Conservation (phyloP, 2,113 vertebrate species). For the Chaetura pelagica region DNA sequence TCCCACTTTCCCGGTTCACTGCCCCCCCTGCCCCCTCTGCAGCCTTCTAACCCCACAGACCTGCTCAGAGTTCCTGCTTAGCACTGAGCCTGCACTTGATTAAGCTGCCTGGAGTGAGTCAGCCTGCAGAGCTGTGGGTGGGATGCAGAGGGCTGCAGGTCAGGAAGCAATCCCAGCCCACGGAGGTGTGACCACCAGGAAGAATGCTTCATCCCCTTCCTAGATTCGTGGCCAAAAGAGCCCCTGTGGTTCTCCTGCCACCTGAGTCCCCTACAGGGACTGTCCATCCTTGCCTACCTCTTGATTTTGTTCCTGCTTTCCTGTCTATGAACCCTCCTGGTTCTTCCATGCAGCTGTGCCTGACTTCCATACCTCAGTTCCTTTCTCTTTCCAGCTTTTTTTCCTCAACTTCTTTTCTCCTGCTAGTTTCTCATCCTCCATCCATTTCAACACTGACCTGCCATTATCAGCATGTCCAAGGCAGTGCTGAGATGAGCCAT, state of each 20-base stretch:
- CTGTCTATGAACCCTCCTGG: not conserved
- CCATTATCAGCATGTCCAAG: not conserved
- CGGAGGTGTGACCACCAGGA: not conserved
- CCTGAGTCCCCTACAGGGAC: not conserved
- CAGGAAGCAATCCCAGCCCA: not conserved
- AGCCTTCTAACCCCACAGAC: not conserved
- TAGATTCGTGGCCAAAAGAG: not conserved
- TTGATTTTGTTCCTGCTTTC: not conserved
- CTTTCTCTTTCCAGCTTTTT: not conserved
- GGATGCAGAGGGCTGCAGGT: not conserved
- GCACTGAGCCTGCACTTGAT: not conserved
- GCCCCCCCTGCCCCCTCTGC: accelerated
- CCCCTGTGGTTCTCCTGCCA: accelerated
- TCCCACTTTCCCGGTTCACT: not conserved
- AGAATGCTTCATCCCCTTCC: not conserved
- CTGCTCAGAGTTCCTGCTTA: slow-evolving; percentile 27
- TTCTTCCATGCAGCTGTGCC: not conserved
- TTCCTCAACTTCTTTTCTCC: not conserved
- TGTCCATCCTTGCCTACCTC: not conserved
- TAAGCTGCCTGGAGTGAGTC: not conserved
- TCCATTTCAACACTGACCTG: not conserved
- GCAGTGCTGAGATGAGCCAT: not conserved
- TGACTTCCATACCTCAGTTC: not conserved
- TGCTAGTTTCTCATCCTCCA: not conserved
- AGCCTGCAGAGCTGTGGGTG: not conserved